Evolutionary conservation across 1,140 invertebrate species (phyloP).

Genomic region (Drosophila trapezifrons): DNA sequence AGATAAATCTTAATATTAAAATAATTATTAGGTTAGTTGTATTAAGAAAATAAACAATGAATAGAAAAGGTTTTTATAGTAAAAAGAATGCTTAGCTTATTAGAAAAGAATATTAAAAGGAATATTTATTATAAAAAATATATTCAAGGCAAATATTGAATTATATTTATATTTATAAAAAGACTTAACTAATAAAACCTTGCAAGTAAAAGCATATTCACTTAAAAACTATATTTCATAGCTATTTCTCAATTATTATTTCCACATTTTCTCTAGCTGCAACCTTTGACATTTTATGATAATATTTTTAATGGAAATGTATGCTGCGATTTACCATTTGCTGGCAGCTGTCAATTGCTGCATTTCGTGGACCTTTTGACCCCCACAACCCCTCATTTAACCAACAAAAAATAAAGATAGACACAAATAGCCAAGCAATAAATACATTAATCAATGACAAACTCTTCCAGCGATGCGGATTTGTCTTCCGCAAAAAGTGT

Average conservation of each 20-base stretch:
- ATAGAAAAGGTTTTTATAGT: too few species aligned
- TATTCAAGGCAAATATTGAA: background rate
- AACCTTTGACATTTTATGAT: conserved; percentile 25
- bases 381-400: background rate
- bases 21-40: too few species aligned
- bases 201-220: too few species aligned
- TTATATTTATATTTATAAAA: background rate
- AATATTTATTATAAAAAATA: background rate
- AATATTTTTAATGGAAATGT: background rate
- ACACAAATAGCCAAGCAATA: conserved; percentile 17
- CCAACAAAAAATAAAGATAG: background rate
- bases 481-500: conserved; percentile 34
- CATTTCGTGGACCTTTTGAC: conserved; percentile 22
- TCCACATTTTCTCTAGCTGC: too few species aligned
- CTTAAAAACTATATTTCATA: too few species aligned
- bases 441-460: conserved; percentile 46
- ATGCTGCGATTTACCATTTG: background rate
- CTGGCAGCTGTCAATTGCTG: conserved; percentile 32
- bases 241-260: background rate
- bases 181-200: too few species aligned
- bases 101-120: too few species aligned
- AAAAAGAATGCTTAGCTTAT: too few species aligned
- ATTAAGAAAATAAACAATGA: background rate
- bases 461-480: conserved; percentile 22
- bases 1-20: background rate